Base-by-base conservation (phyloP, 2,113 vertebrate species). In the Nothocercus nigrocapillus region DNA sequence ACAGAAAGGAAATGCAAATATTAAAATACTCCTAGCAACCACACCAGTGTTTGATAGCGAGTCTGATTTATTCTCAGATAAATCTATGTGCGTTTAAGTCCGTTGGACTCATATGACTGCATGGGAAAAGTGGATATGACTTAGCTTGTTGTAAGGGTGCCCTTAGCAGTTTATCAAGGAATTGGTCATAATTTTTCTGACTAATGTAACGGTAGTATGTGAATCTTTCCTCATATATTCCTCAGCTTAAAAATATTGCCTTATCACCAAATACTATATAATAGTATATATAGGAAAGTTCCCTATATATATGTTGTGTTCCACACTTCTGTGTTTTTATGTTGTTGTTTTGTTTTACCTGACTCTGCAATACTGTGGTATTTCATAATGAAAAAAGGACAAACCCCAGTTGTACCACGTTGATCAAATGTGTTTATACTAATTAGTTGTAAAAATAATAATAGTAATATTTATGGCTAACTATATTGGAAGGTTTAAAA, bases 1-100 rank as follows among this genome's bases (percentile, higher is more conserved):
- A 20, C 77, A 86, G 76, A 86, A 94, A 84, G 77, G 83, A 96
- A 92, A 90, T 82, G 83, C 93, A 93, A 94, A 92, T 96, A 84
- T 84, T 93, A 90, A 88, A 93, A 83, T 51, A 66, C 53, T 82
- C 69, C 27, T 54, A 64, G 68, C 82, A 79, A 62, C 73, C 72
- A 93, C 83, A 69, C 51, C 40, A 5, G 28, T n/a, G 40, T 38
- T 90, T 62, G 69, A 36, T 8, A 34, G 66, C 40, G 73, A 78
- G 14, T 62, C 85, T 69, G 13, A 3, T 79, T 84, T 84, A 62
- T 72, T 62, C 56, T 79, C 58, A n/a, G 73, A 32, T 84, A 58
- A 82, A 86, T 74, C 68, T 59, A 0, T 21, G 54, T 44, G 21
- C 15, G 0, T 61, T 74, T 53, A 45, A 11, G 38, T n/a, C 61